Conservation (phyloP, 1,140 invertebrate genomes). For the Lepidurus arcticus region DNA sequence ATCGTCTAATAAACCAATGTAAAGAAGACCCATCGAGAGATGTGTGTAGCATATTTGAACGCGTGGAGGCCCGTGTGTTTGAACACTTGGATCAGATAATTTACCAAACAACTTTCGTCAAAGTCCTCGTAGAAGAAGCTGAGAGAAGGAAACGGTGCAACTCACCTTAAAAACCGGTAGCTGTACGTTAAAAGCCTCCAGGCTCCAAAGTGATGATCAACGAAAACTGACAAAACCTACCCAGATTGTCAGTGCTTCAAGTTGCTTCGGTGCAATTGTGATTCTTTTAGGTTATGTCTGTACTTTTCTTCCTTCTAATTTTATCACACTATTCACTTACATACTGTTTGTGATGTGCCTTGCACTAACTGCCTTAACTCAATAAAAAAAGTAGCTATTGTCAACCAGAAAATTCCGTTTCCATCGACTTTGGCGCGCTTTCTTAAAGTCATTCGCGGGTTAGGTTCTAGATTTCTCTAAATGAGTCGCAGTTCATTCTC, state of each 20-base stretch:
- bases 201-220: too few relatives aligned
- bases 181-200: neutral
- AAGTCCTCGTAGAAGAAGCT: neutral
- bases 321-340: neutral
- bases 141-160: conserved; percentile 18
- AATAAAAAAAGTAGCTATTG: too few relatives aligned
- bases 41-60: neutral
- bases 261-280: too few relatives aligned
- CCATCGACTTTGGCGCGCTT: too few relatives aligned
- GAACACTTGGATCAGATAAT: neutral
- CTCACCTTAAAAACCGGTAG: neutral
- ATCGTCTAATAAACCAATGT: neutral
- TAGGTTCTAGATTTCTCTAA: too few relatives aligned
- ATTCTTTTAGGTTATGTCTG: neutral
- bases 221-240: too few relatives aligned
- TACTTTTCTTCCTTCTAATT: neutral
- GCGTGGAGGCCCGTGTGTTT: neutral
- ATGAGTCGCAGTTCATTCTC: too few relatives aligned
- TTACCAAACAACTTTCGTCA: neutral
- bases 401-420: too few relatives aligned
- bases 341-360: neutral
- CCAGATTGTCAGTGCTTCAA: too few relatives aligned
- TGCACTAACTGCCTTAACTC: neutral
- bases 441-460: too few relatives aligned
- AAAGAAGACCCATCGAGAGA: neutral